These are phyloP conservation scores for Drosophila nr. fundita DNA, from an alignment of 2,888 invertebrate species.

Conservation along the genomic window DNA sequence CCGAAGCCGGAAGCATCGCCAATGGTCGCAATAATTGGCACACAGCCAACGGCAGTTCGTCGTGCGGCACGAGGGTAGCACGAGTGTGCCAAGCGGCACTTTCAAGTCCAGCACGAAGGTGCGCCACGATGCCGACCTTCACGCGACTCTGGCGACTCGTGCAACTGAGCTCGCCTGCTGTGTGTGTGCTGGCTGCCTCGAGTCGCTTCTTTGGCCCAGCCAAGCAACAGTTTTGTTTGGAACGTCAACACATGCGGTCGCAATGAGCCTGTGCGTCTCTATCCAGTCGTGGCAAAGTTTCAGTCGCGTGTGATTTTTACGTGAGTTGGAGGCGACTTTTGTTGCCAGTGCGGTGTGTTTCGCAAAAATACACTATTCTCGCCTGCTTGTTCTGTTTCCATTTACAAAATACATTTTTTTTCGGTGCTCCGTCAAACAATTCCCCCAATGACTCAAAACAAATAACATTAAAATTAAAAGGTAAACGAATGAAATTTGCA, in stretches of 20 bases:
- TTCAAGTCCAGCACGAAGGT: constrained; percentile 24
- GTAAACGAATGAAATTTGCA: constrained; percentile 38
- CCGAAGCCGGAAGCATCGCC: constrained; percentile 44
- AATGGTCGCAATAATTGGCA: constrained; percentile 46
- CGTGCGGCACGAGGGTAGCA: constrained; percentile 14
- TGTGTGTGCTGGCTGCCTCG: constrained; percentile 7
- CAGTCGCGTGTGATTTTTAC: constrained; percentile 45
- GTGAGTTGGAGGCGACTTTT: constrained; percentile 21
- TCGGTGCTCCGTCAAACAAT: constrained; percentile 13
- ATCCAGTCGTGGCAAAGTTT: constrained; percentile 25
- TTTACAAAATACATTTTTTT: constrained; percentile 21
- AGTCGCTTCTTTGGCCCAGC: constrained; percentile 13
- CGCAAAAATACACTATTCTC: constrained; percentile 6
- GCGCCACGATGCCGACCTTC: constrained; percentile 16
- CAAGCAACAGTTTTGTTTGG: constrained; percentile 74
- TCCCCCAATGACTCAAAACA: constrained; percentile 5
- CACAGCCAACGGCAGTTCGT: constrained; percentile 67
- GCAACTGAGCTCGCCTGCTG: constrained; percentile 6
- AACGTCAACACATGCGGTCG: constrained; percentile 74
- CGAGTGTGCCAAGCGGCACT: constrained; percentile 14
- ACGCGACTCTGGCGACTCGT: constrained; percentile 2
- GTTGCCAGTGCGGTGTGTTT: constrained; percentile 8
- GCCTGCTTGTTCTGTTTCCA: constrained; percentile 1
- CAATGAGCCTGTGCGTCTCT: constrained; percentile 41
- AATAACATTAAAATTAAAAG: constrained; percentile 50